Evolutionary conservation across 2,797 vertebrate genomes (phyloP).

Genomic region (Loris lydekkerianus): DNA sequence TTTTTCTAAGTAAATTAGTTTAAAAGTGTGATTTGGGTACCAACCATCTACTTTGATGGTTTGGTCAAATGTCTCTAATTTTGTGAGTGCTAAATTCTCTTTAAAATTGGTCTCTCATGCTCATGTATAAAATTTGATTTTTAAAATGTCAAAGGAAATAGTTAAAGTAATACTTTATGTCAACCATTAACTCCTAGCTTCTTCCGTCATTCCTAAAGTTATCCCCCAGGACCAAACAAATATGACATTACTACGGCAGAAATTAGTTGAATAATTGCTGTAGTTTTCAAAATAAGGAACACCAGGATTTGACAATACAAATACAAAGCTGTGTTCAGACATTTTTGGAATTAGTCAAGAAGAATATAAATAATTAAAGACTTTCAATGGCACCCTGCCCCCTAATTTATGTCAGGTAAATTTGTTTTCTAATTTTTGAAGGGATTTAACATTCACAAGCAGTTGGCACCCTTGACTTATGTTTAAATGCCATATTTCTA

Average conservation of each 20-base stretch:
- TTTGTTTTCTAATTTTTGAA: constrained; percentile 69
- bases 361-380: constrained; percentile 76
- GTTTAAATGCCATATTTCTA: constrained; percentile 80
- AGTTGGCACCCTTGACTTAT: constrained; percentile 80
- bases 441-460: constrained; percentile 81
- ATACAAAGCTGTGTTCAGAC: constrained; percentile 64
- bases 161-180: not conserved
- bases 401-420: constrained; percentile 65
- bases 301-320: constrained; percentile 71
- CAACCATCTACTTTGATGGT: not conserved
- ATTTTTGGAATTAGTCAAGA: constrained; percentile 76
- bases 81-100: constrained; percentile 1
- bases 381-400: constrained; percentile 64
- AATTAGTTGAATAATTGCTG: constrained; percentile 75
- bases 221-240: constrained; percentile 20
- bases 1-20: constrained; percentile 29
- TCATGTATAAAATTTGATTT: not conserved
- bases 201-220: not conserved
- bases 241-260: constrained; percentile 48
- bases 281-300: constrained; percentile 76
- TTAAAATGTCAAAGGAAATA: constrained; percentile 49
- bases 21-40: not conserved
- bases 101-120: constrained; percentile 21
- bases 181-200: not conserved
- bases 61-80: constrained; percentile 35